phyloP scores from a whole-genome alignment of 2,113 vertebrate genomes.

The Passer montanus region DNA sequence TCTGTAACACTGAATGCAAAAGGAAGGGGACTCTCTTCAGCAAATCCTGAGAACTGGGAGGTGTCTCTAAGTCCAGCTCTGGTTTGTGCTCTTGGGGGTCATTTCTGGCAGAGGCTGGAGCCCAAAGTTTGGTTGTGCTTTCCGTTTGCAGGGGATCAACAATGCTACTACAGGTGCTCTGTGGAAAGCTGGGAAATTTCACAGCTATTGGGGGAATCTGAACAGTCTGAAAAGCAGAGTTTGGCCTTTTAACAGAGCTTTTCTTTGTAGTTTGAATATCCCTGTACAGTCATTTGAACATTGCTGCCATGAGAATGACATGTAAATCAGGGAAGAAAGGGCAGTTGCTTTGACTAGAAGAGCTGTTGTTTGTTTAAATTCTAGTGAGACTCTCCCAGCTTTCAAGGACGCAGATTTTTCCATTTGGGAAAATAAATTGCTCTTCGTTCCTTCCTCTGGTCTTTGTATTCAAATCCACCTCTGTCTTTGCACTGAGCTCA shows the following conservation, averaged over 20 bases:
- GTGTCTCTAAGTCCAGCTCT: not conserved
- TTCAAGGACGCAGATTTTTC: not conserved
- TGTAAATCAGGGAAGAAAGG: slow-evolving; percentile 31
- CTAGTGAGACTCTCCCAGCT: not conserved
- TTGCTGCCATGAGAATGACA: slow-evolving; percentile 22
- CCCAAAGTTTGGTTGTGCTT: not conserved
- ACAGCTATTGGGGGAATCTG: not conserved
- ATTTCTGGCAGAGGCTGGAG: slow-evolving; percentile 36
- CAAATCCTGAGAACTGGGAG: slow-evolving; percentile 22
- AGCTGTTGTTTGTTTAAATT: slow-evolving; percentile 52
- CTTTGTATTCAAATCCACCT: slow-evolving; percentile 20
- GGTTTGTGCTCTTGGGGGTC: not conserved
- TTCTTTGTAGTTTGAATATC: slow-evolving; percentile 47
- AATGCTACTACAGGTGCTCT: not conserved
- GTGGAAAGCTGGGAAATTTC: not conserved
- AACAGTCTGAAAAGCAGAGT: not conserved
- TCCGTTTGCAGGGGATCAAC: not conserved
- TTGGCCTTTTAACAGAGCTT: slow-evolving; percentile 35
- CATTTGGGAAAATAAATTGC: not conserved
- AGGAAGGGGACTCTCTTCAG: not conserved
- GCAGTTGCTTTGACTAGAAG: not conserved
- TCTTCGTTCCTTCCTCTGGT: not conserved
- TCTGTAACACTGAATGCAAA: not conserved
- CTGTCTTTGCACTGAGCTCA: not conserved
- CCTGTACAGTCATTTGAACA: slow-evolving; percentile 5